These are phyloP conservation scores for Diloba caeruleocephala DNA, from an alignment of 2,888 invertebrate genomes.

Conservation along the genomic window DNA sequence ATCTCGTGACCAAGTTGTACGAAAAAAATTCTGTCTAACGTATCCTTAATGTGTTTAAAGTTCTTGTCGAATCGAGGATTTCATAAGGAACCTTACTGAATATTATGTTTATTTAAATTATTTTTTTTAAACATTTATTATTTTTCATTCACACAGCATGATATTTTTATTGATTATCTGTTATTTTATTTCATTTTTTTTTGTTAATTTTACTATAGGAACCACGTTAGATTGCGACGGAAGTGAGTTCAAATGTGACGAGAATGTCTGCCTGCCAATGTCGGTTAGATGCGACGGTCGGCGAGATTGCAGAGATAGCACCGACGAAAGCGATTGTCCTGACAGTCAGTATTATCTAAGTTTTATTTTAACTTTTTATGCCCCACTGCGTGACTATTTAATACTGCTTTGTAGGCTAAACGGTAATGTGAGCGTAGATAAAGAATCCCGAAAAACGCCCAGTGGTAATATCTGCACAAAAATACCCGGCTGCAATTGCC, in stretches of 20 bases:
- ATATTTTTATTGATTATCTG: neutral
- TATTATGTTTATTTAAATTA: neutral
- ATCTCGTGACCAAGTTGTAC: too few relatives aligned
- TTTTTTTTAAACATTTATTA: too few relatives aligned
- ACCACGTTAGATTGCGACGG: conserved; percentile 63
- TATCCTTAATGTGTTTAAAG: too few relatives aligned
- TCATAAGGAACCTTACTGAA: too few relatives aligned
- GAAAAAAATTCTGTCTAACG: too few relatives aligned
- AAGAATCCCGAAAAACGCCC: too few relatives aligned
- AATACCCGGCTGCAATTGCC: too few relatives aligned
- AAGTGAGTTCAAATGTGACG: conserved; percentile 81
- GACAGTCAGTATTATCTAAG: conserved; percentile 43
- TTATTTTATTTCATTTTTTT: conserved; percentile 10
- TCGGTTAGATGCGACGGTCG: conserved; percentile 79
- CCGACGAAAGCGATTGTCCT: conserved; percentile 72
- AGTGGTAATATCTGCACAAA: too few relatives aligned
- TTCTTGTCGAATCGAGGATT: too few relatives aligned
- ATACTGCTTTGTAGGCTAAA: neutral
- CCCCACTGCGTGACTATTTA: neutral
- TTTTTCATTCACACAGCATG: too few relatives aligned
- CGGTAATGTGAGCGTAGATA: too few relatives aligned
- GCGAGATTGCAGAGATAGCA: conserved; percentile 82
- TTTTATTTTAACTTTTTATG: conserved; percentile 21
- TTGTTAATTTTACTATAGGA: conserved; percentile 37
- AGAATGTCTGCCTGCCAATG: conserved; percentile 85